These are phyloP conservation scores for Melanotaenia pygmaea DNA, from an alignment of 2,797 vertebrate species.

Conservation along the genomic window DNA sequence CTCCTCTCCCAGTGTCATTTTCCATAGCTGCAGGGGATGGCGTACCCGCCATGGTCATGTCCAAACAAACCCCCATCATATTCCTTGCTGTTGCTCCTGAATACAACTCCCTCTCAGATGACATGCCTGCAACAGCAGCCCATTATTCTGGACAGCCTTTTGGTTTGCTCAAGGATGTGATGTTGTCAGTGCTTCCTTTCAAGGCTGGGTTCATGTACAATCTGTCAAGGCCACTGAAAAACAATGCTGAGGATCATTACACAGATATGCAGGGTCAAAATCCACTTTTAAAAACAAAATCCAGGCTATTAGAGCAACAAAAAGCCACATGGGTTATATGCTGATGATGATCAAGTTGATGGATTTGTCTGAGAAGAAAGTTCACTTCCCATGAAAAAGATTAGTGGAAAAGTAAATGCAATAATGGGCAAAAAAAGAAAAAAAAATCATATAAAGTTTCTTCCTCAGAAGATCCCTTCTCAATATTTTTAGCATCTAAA, in stretches of 20 bases:
- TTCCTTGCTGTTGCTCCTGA: slow-evolving; percentile 49
- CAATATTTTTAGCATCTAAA: slow-evolving; percentile 85
- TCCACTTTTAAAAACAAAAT: slow-evolving; percentile 11
- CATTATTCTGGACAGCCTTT: slow-evolving; percentile 74
- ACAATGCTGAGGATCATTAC: slow-evolving; percentile 69
- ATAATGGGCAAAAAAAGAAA: slow-evolving; percentile 37
- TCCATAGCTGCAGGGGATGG: slow-evolving; percentile 66
- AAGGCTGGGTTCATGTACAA: slow-evolving; percentile 64
- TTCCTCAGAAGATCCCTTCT: slow-evolving; percentile 76
- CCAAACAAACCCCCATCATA: slow-evolving; percentile 76
- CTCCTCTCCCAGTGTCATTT: slow-evolving; percentile 63
- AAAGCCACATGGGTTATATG: slow-evolving; percentile 23
- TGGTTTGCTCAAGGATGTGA: slow-evolving; percentile 73
- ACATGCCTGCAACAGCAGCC: slow-evolving; percentile 68
- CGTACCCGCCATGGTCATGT: slow-evolving; percentile 66
- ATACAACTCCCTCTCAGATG: slow-evolving; percentile 66
- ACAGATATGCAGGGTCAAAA: slow-evolving; percentile 41
- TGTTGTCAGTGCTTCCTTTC: slow-evolving; percentile 76
- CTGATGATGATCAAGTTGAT: slow-evolving; percentile 32
- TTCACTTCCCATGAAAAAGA: slow-evolving; percentile 55
- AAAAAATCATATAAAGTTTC: slow-evolving; percentile 67
- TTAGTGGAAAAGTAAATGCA: slow-evolving; percentile 60
- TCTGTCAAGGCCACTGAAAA: slow-evolving; percentile 68
- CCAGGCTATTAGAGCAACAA: slow-evolving; percentile 18
- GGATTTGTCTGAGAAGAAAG: slow-evolving; percentile 47